A percentile compares a stretch with the other conserved stretches of the same genome.
Evolutionary conservation across 2,888 invertebrate genomes (phyloP).

Genomic region (Junonia oenone): DNA sequence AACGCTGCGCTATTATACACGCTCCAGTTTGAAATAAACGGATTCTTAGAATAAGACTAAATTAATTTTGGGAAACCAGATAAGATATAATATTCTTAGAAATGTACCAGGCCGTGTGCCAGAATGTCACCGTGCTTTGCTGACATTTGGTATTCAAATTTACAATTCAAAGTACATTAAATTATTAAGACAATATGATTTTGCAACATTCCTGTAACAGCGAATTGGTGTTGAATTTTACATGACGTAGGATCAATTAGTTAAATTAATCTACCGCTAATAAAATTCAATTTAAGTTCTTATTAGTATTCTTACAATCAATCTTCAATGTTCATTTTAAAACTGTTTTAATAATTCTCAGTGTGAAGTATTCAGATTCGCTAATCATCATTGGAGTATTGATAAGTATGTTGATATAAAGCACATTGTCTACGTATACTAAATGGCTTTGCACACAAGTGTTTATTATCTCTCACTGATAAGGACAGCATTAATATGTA

Average conservation of each 20-base stretch:
- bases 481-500: constrained; percentile 32
- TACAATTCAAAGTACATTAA: neutral
- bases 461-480: constrained; percentile 15
- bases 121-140: neutral
- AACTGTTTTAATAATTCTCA: constrained; percentile 5
- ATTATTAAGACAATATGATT: neutral
- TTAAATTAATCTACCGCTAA: neutral
- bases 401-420: constrained; percentile 11
- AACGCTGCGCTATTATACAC: neutral
- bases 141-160: neutral
- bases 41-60: constrained; percentile 11
- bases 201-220: neutral
- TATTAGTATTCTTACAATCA: constrained; percentile 5
- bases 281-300: neutral
- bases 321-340: neutral
- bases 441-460: neutral
- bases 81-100: constrained; percentile 10
- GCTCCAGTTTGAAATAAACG: constrained; percentile 34
- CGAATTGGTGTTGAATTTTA: neutral
- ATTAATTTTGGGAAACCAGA: constrained; percentile 4
- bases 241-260: neutral
- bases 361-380: constrained; percentile 2
- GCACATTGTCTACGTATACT: neutral
- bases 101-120: constrained; percentile 6
- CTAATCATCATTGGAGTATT: constrained; percentile 1